Conservation (phyloP, 2,797 vertebrate genomes). For the Dendrocincla fuliginosa region DNA sequence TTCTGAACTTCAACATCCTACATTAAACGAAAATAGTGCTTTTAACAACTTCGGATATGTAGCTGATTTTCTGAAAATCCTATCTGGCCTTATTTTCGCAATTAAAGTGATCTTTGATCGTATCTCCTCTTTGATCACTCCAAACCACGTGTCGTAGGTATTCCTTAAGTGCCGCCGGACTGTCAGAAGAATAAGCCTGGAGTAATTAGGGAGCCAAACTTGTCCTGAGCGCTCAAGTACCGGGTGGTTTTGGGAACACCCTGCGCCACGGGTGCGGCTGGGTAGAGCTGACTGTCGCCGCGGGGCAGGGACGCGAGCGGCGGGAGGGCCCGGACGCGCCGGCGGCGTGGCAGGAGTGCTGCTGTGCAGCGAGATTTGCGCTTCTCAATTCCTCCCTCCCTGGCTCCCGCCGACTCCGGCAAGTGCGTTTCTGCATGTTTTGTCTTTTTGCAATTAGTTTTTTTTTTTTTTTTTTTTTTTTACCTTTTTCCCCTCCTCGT, state of each 20-base stretch:
- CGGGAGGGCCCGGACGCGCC: rapidly evolving
- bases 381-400: not conserved
- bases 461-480: too few relatives aligned
- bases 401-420: not conserved
- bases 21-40: conserved; percentile 34
- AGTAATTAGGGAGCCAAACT: not conserved
- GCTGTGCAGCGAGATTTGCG: not conserved
- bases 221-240: rapidly evolving
- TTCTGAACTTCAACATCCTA: conserved; percentile 15
- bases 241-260: not conserved
- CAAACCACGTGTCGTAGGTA: not conserved
- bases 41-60: conserved; percentile 35
- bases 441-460: not conserved
- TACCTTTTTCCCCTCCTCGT: not conserved
- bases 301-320: not conserved
- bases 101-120: conserved; percentile 58
- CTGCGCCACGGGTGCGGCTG: not conserved
- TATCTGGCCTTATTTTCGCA: conserved; percentile 46
- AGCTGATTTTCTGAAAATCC: conserved; percentile 42
- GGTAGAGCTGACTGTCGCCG: not conserved
- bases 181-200: not conserved
- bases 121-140: not conserved
- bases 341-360: not conserved
- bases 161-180: not conserved
- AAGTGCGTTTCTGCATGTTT: not conserved